Evolutionary conservation across 2,113 vertebrate species (phyloP).

Genomic region (Seriola quinqueradiata): DNA sequence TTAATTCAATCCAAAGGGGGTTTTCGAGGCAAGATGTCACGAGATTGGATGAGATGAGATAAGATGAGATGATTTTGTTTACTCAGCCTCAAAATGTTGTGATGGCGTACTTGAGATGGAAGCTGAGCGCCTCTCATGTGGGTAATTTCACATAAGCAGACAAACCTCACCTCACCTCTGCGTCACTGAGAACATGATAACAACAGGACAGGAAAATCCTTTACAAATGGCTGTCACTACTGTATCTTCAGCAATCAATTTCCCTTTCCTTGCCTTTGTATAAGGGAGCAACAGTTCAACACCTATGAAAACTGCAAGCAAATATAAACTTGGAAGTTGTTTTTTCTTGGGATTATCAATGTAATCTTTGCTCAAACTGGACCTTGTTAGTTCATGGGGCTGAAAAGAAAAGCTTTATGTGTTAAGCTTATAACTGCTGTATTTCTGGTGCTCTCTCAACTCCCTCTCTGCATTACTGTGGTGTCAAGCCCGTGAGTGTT

Average conservation of each 20-base stretch:
- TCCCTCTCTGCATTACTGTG: background rate
- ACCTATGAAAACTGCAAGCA: background rate
- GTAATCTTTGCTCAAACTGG: slow-evolving; percentile 10
- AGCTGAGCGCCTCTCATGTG: slow-evolving; percentile 37
- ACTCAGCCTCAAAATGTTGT: slow-evolving; percentile 24
- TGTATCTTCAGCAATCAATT: slow-evolving; percentile 17
- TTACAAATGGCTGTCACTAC: background rate
- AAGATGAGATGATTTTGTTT: slow-evolving; percentile 52
- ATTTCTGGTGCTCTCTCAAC: slow-evolving; percentile 26
- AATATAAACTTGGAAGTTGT: background rate
- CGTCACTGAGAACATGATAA: slow-evolving; percentile 35
- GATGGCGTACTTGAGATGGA: slow-evolving; percentile 24
- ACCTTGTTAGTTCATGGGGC: background rate
- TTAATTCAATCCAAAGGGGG: background rate
- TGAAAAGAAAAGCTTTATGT: background rate
- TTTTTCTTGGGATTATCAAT: slow-evolving; percentile 13
- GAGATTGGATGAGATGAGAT: slow-evolving; percentile 35
- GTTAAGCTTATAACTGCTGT: background rate
- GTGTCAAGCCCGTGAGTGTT: background rate
- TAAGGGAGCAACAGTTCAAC: background rate
- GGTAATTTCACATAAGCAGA: slow-evolving; percentile 29
- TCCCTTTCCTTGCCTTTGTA: background rate
- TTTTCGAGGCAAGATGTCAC: slow-evolving; percentile 4
- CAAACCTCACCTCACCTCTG: slow-evolving; percentile 3
- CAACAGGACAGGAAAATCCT: slow-evolving; percentile 23